A percentile compares a stretch with the other conserved stretches of the same genome.
Evolutionary conservation across 2,797 vertebrate species (phyloP).

Genomic region (Protonibea diacanthus): DNA sequence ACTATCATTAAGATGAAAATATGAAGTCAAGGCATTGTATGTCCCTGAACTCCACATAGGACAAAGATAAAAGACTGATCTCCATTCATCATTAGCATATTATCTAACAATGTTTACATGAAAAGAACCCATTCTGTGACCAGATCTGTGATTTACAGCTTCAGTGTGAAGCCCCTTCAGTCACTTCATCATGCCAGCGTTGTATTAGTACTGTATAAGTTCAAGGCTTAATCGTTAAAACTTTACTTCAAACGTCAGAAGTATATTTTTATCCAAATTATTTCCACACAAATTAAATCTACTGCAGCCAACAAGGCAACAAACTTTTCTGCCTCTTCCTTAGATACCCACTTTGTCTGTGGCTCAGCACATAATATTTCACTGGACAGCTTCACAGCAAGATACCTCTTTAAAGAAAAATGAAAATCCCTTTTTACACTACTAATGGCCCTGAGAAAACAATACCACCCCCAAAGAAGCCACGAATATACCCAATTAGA

Average conservation of each 20-base stretch:
- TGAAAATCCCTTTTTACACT: constrained; percentile 31
- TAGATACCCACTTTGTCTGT: constrained; percentile 12
- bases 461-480: constrained; percentile 26
- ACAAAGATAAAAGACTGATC: constrained; percentile 25
- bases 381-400: constrained; percentile 49
- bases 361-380: constrained; percentile 39
- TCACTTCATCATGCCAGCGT: constrained; percentile 3
- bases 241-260: constrained; percentile 20
- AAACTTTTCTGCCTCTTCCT: neutral
- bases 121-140: neutral
- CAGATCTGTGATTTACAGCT: constrained; percentile 8
- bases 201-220: neutral
- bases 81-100: constrained; percentile 10
- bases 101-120: constrained; percentile 21
- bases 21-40: neutral
- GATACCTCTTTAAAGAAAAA: constrained; percentile 50
- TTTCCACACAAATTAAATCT: constrained; percentile 58
- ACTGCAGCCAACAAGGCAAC: neutral
- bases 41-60: constrained; percentile 4
- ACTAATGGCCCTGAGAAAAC: constrained; percentile 44
- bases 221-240: constrained; percentile 22
- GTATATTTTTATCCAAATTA: constrained; percentile 30
- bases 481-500: constrained; percentile 39
- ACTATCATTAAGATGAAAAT: neutral
- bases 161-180: constrained; percentile 13